Evolutionary conservation across 2,797 vertebrate genomes (phyloP).

Genomic region (Neostethus bicornis): DNA sequence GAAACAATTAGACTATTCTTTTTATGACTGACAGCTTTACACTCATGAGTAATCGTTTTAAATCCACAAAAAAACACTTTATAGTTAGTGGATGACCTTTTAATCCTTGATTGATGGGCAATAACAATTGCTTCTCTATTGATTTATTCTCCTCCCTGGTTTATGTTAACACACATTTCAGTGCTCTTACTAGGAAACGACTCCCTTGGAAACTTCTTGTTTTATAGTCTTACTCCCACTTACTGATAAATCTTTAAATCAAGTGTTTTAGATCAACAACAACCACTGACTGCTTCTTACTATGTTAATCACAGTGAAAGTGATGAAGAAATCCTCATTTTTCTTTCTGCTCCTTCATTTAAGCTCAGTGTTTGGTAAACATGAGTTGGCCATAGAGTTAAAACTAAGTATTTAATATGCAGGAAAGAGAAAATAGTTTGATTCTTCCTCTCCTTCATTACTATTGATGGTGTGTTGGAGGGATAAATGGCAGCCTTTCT

Average conservation of each 20-base stretch:
- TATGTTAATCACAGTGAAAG: too few species aligned
- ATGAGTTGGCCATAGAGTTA: constrained; percentile 12
- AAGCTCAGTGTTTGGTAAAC: not conserved
- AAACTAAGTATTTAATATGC: constrained; percentile 30
- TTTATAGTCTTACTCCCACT: not conserved
- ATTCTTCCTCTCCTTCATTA: constrained; percentile 42
- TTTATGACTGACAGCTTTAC: too few species aligned
- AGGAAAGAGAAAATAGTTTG: constrained; percentile 23
- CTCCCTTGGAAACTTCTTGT: not conserved
- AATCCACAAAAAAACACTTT: too few species aligned
- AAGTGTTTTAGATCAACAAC: not conserved
- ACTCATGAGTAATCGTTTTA: too few species aligned
- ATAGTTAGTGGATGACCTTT: too few species aligned
- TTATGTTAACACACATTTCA: not conserved
- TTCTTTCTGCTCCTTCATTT: too few species aligned
- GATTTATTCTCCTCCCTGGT: too few species aligned
- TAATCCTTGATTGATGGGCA: too few species aligned
- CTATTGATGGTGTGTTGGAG: constrained; percentile 52
- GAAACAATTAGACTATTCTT: too few species aligned
- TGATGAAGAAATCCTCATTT: too few species aligned
- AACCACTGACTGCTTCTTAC: not conserved
- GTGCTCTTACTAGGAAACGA: not conserved
- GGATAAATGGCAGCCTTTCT: constrained; percentile 41
- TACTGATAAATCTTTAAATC: not conserved
- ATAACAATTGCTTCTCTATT: too few species aligned